Percentiles rank a stretch among this genome's conserved stretches.
Evolutionary conservation across 2,888 invertebrate species (phyloP).

Genomic region (Argyra leucocephala): DNA sequence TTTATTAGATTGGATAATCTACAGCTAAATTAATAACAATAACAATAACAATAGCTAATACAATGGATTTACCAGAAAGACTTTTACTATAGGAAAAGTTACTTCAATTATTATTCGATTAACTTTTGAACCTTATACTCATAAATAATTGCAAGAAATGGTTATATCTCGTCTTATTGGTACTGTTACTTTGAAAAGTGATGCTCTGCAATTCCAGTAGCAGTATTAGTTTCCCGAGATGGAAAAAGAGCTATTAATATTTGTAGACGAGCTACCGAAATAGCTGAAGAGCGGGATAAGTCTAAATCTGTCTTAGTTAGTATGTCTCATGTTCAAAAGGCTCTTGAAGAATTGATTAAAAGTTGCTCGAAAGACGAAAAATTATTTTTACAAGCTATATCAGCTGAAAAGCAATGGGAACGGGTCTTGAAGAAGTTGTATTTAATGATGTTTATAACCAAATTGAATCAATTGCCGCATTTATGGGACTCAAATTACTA

Average conservation of each 20-base stretch:
- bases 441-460: conserved; percentile 63
- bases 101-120: conserved; percentile 68
- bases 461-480: conserved; percentile 58
- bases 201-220: conserved; percentile 86
- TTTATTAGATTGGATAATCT: conserved; percentile 90
- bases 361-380: conserved; percentile 69
- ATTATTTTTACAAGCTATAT: conserved; percentile 69
- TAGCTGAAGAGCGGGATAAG: conserved; percentile 52
- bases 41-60: conserved; percentile 94
- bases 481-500: conserved; percentile 48
- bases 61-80: conserved; percentile 95
- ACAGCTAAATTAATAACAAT: conserved; percentile 68
- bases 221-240: conserved; percentile 94
- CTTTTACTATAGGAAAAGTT: conserved; percentile 66
- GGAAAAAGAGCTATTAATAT: conserved; percentile 92
- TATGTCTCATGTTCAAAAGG: conserved; percentile 68
- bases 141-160: conserved; percentile 76
- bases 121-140: conserved; percentile 89
- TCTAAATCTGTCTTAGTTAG: conserved; percentile 45
- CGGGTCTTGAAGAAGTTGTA: conserved; percentile 80
- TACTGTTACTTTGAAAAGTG: conserved; percentile 67
- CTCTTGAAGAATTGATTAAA: conserved; percentile 77
- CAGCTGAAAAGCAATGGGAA: conserved; percentile 70
- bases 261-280: conserved; percentile 80
- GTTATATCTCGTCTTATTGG: conserved; percentile 60